Evolutionary conservation across 2,797 vertebrate genomes (phyloP), one percentile per base, ranked within the genome.

Genomic region (Carduelis carduelis): DNA sequence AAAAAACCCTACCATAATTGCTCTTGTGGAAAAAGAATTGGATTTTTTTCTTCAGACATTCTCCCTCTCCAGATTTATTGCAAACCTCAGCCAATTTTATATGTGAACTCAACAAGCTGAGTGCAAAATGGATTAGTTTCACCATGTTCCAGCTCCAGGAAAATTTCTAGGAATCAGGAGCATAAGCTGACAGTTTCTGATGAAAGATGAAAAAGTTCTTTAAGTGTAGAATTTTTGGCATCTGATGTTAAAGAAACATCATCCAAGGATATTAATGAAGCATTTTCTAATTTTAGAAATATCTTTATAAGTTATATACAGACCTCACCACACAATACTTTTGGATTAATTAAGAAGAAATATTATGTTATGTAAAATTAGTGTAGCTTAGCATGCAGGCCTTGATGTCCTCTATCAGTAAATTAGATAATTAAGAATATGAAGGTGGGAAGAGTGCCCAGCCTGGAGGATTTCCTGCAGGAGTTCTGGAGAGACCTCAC

Each of bases 161-260:
- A 59, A 65, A 84, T 94, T 91, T 93, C 86, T 93, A 93, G 71
- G 90, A 94, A 96, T 65, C 24, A 20, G 39, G 49, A 89, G 49
- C 92, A 86, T 72, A 94, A 87, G 13, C 14, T 69, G 23, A 32
- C 39, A n/a, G 30, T 78, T 91, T 69, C 72, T 93, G 59, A 75
- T 1, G 15, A 21, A 49, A 83, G 43, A 76, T 19, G 21, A 24
- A 26, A 10, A 77, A 68, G 49, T 57, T 35, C 39, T 88, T 81
- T 78, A 88, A 78, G 64, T 61, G 27, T 34, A 81, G 65, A 72
- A 30, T 44, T 94, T 90, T 75, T 76, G 46, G 53, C 63, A 66
- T 63, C 39, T 90, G 22, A 69, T 27, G 3, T 65, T 88, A 57
- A 90, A 71, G 55, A 91, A 90, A 65, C 30, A 81, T 80, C 22